Conservation (phyloP, 2,888 invertebrate species). For the Psococerastis gibbosa region DNA sequence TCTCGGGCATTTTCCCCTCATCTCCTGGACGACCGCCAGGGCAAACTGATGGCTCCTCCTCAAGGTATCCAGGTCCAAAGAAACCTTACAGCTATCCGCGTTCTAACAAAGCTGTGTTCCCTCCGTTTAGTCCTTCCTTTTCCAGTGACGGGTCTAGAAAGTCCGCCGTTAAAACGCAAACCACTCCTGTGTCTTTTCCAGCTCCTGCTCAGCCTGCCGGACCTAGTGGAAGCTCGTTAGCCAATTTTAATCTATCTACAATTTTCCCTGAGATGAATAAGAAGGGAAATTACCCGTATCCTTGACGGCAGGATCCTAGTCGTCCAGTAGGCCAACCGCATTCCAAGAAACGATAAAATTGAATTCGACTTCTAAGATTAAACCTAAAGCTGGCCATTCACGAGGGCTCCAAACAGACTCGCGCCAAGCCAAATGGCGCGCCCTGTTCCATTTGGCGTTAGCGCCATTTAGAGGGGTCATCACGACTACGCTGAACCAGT, state of each 20-base stretch:
- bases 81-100: not conserved
- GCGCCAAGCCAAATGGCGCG: too few species aligned
- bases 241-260: slow-evolving; percentile 65
- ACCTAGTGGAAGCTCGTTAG: slow-evolving; percentile 33
- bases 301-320: not conserved
- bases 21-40: not conserved
- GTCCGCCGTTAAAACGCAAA: not conserved
- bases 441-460: too few species aligned
- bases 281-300: slow-evolving; percentile 23
- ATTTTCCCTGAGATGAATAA: slow-evolving; percentile 70
- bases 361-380: too few species aligned
- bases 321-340: too few species aligned
- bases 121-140: not conserved
- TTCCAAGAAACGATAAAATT: too few species aligned
- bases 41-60: not conserved
- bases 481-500: too few species aligned
- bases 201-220: slow-evolving; percentile 28
- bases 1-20: not conserved
- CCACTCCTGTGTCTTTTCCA: not conserved
- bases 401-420: too few species aligned
- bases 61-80: not conserved
- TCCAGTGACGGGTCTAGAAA: not conserved
- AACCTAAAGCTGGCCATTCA: too few species aligned
- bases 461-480: too few species aligned
- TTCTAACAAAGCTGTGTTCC: not conserved